A percentile compares a stretch with the other conserved stretches of the same genome.
Conservation (phyloP, 2,113 vertebrate genomes). For the Pterophyllum scalare region DNA sequence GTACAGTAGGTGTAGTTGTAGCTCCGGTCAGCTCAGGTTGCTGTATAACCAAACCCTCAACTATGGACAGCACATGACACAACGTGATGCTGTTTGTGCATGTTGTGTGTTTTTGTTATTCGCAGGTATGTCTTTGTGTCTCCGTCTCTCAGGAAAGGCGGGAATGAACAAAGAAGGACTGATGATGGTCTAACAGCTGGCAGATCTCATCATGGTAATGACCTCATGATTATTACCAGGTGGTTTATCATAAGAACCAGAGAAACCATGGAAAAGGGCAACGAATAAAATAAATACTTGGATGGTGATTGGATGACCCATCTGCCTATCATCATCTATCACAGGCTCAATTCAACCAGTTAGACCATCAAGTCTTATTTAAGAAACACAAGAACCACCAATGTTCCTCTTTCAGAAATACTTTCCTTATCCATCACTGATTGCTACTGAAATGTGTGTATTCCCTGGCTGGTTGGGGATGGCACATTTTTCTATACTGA, state of each 20-base stretch:
- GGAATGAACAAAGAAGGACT: neutral
- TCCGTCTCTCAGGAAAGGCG: neutral
- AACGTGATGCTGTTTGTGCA: neutral
- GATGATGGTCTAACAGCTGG: neutral
- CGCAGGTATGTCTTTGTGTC: neutral
- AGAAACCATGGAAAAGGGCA: neutral
- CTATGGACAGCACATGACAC: neutral
- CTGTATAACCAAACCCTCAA: too few species aligned
- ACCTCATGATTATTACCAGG: neutral
- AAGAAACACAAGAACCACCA: too few species aligned
- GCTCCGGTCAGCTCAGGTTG: neutral
- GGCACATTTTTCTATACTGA: too few species aligned
- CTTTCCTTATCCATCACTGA: too few species aligned
- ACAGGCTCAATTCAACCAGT: too few species aligned
- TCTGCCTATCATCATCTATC: neutral
- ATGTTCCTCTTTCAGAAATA: too few species aligned
- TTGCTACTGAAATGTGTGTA: too few species aligned
- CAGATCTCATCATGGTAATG: neutral
- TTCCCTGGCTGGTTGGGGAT: too few species aligned
- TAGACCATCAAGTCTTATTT: too few species aligned
- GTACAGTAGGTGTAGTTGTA: neutral
- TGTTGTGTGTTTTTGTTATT: neutral
- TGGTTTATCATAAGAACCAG: neutral
- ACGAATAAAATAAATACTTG: neutral
- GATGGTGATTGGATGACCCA: neutral